Base-by-base conservation (phyloP, 2,888 invertebrate species). In the Disparrhopalites patrizii region DNA sequence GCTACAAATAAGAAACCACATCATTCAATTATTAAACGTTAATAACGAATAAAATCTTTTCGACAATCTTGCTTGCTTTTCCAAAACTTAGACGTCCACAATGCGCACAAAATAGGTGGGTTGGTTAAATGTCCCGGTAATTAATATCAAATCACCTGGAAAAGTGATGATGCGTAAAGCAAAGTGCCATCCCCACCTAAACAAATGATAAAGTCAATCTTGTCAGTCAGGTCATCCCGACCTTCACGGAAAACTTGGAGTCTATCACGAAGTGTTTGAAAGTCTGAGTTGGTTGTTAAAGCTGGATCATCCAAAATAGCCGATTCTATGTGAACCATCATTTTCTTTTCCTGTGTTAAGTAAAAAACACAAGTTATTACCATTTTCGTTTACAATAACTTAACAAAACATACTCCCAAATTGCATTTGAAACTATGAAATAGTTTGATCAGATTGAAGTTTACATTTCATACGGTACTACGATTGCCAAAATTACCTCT, bases 111-210 rank as follows among this genome's bases (percentile, higher is more conserved):
- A n/a, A n/a, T n/a, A n/a, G n/a, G n/a, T n/a, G n/a, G n/a, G n/a
- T n/a, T n/a, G n/a, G n/a, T n/a, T n/a, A n/a, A n/a, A n/a, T n/a
- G n/a, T n/a, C n/a, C n/a, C n/a, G n/a, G n/a, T n/a, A n/a, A n/a
- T n/a, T n/a, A n/a, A n/a, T n/a, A n/a, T 56, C 7, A 23, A 20
- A 20, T 51, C 8, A 84, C 84, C 81, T 85, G 91, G 78, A 97
- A 97, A 52, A 97, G 82, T 52, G 95, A 87, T 77, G 95, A 94
- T 61, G 96, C 97, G 78, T 97, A 95, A 13, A 97, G 81, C 20
- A 97, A 82, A 0, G 97, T 97, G n/a, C 97, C 97, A 79, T 97
- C 97, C 13, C 97, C 97, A 0, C 97, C 97, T 52, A 97, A 83
- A 78, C 96, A 96, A 67, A 97, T 89, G 76, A 97, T 95, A 78